Evolutionary conservation across 2,888 invertebrate genomes (phyloP), one percentile per base, ranked within the genome.

Genomic region (Acleris sparsana): DNA sequence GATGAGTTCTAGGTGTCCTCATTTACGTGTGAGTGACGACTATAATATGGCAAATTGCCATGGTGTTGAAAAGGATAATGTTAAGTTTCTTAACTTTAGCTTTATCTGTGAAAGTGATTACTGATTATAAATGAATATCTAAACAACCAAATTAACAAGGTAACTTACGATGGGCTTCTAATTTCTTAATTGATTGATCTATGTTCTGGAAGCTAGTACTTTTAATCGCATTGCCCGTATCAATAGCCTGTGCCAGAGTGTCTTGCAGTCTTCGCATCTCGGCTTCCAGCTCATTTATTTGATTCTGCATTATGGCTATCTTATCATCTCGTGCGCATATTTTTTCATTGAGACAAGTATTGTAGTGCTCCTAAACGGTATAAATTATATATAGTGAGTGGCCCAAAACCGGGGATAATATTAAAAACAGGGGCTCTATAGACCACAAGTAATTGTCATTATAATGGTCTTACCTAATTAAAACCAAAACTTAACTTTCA

Each of bases 111-210:
- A 9, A 9, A 29, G 29, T 39, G 39, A 39, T 39, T 39, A 13
- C n/a, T n/a, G n/a, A n/a, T n/a, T n/a, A n/a, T 9, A 13, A 3
- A 13, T 39, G 3, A 39, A 4, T 33, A 33, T 9, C 33, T 33
- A 9, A 33, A 33, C 33, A 13, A 39, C 39, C 13, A 13, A 13
- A 13, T 39, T 39, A 13, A 13, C 39, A 51, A 29, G 18, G 25
- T 17, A 48, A 77, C 80, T 85, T 83, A 92, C 92, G 89, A 70
- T 89, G 89, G 52, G 91, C 90, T 74, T 91, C 88, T 72, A 91
- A 80, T 72, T 75, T 80, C 69, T 82, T 80, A 22, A 87, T 66
- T 2, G 87, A 80, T 51, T 82, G 73, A 48, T 83, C 79, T n/a
- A 88, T 76, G 68, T 82, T 84, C 58, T 84, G 73, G 29, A 73